Conservation (phyloP, 2,113 vertebrate species). For the Microcebus tavaratra region DNA sequence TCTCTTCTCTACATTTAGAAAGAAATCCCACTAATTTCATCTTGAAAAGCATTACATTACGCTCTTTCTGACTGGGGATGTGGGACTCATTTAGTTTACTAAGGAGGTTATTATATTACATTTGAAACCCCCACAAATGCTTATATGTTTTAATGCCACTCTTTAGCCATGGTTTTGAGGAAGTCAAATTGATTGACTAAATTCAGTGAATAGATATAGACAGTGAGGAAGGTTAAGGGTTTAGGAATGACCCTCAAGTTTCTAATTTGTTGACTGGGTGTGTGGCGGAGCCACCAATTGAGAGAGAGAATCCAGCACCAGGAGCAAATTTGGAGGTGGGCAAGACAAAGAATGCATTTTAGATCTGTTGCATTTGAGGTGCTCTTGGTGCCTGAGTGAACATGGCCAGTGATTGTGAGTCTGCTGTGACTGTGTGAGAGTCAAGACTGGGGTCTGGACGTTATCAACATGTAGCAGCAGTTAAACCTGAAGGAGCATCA, state of each 20-base stretch:
- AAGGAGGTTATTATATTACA: neutral
- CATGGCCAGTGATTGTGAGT: neutral
- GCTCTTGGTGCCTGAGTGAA: neutral
- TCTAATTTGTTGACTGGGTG: neutral
- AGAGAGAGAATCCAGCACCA: neutral
- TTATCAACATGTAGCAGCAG: neutral
- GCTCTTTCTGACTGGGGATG: neutral
- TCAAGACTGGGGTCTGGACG: neutral
- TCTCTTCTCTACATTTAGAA: constrained; percentile 9
- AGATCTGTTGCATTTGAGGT: neutral
- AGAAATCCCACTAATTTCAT: neutral
- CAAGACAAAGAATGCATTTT: neutral
- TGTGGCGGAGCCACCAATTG: neutral
- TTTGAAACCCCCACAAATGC: neutral
- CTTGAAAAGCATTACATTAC: neutral
- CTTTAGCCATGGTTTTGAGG: neutral
- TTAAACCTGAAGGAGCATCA: neutral
- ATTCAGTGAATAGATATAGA: neutral
- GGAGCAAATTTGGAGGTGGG: neutral
- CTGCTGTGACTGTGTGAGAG: neutral
- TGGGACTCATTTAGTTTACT: neutral
- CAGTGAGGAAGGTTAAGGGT: neutral
- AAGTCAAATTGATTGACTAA: neutral
- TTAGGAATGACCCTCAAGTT: neutral
- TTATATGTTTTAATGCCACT: neutral